Base-by-base conservation (phyloP, 2,888 invertebrate species). In the Dendrolimus houi region DNA sequence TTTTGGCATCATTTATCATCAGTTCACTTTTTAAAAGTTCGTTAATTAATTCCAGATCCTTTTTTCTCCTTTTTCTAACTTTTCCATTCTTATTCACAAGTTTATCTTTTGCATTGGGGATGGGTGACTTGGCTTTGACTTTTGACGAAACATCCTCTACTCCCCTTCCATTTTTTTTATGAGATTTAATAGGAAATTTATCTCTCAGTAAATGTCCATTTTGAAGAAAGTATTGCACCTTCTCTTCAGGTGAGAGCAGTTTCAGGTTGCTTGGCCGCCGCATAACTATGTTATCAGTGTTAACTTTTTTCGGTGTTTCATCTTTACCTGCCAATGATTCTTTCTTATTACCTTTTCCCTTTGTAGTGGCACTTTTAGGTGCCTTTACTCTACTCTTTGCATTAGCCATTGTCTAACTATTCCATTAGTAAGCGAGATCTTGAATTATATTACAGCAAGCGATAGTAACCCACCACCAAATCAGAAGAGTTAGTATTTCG, bases 381-480 rank as follows among this genome's bases (percentile, higher is more conserved):
- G 83, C 71, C 60, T 81, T 84, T 70, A 75, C 60, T 82, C 77
- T 85, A 80, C 68, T 80, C 70, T 83, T 87, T 70, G 79, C 74
- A 68, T 85, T 87, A 84, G 88, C 90, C 89, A 90, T 90, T 47
- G 9, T 47, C 9, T 47, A 68, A 62, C 67, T 67, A 71, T 69
- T 75, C 68, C 66, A 78, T 85, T 83, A 83, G 74, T 80, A 85
- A 82, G 81, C 82, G 67, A 68, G 57, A 61, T 65, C 64, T 70
- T 66, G 68, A 63, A 69, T 64, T 63, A 65, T 62, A 67, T 63
- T 65, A 64, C 65, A 70, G 64, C 62, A 82, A 81, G 81, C 81
- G 71, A 77, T 68, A 77, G 70, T 62, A 66, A 70, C 78, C 87
- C 88, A 77, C 88, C 88, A 88, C 89, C 89, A 64, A 60, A 57